Evolutionary conservation across 2,797 vertebrate species (phyloP), one percentile per base, ranked within the genome.

Genomic region (Oryzias sinensis): DNA sequence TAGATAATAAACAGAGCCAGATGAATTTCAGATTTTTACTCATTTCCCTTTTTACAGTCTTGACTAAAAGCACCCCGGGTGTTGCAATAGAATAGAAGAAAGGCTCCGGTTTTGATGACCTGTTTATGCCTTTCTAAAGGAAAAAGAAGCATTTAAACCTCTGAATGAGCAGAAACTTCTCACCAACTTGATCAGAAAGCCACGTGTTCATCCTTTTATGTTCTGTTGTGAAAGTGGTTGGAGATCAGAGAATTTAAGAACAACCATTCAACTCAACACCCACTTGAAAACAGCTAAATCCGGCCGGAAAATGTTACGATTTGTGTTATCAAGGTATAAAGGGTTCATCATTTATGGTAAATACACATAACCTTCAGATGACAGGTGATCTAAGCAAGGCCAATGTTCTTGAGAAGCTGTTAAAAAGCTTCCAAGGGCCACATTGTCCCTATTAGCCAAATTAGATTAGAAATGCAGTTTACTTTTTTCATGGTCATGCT

Each of bases 81-180:
- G 90, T 76, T 91, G 91, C 88, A 92, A 91, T 74, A 80, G 62
- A 66, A 76, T 56, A 54, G 89, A 88, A 92, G 90, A 85, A 75
- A 61, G 3, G 47, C 43, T 44, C 51, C 71, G 83, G 79, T 87
- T 85, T 80, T 76, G 60, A 85, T 65, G 77, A 80, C 74, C 55
- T 56, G 52, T 73, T 74, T 65, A 75, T 62, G 55, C 62, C 71
- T 55, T 68, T 57, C 66, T 68, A 58, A 59, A 68, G n/a, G 27
- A 44, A 46, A 60, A 76, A 76, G 56, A 78, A 76, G 68, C 65
- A 73, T 59, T n/a, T 25, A 51, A 64, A 60, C 49, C 71, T 66
- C 65, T 25, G 7, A 49, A 51, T 54, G 47, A 60, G 57, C 18
- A 14, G 41, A 40, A 42, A 51, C 53, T 50, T 22, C 22, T 65